Evolutionary conservation across 2,888 invertebrate genomes (phyloP), one percentile per base, ranked within the genome.

Genomic region (Hipparchia sbordonii): DNA sequence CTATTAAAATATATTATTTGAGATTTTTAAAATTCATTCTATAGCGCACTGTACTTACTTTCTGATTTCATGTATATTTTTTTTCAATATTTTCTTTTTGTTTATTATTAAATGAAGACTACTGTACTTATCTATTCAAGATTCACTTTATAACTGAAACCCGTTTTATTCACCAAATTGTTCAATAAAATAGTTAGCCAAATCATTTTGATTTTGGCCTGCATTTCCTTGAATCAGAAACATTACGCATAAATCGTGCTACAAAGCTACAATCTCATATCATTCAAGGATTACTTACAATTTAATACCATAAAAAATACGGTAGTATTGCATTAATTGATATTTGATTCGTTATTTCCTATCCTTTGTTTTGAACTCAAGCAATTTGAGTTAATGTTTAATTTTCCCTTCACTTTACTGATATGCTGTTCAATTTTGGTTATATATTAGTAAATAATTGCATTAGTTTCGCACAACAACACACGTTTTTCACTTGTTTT

Each of bases 241-340:
- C 13, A 66, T 52, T 52, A 52, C 9, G 39, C 45, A 57, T 51
- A 52, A 65, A 52, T 65, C 65, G 65, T 52, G 65, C 12, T 65
- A 52, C 33, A 52, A 48, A 33, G 10, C 7, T 39, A 52, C 52
- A 33, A 51, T 23, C 48, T 63, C 63, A 63, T 65, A 33, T 61
- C 8, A 56, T 8, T 63, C 62, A 74, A 67, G 63, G 63, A 57
- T 23, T 74, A 74, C 74, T 74, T 74, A 72, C 72, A 12, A 70
- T 70, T 61, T 52, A 12, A 59, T 59, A 57, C 52, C 56, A 66
- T 39, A 39, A 39, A 54, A 63, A 63, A 45, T 52, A 63, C 68
- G 57, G 61, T 12, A 46, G 51, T 67, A 33, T 39, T 60, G 7
- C 46, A 67, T 46, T 57, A 67, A 57, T 57, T 23, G 46, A 52